These are phyloP conservation scores for Amblyopsis hoosieri DNA, from an alignment of 2,797 vertebrate species.

Conservation along the genomic window DNA sequence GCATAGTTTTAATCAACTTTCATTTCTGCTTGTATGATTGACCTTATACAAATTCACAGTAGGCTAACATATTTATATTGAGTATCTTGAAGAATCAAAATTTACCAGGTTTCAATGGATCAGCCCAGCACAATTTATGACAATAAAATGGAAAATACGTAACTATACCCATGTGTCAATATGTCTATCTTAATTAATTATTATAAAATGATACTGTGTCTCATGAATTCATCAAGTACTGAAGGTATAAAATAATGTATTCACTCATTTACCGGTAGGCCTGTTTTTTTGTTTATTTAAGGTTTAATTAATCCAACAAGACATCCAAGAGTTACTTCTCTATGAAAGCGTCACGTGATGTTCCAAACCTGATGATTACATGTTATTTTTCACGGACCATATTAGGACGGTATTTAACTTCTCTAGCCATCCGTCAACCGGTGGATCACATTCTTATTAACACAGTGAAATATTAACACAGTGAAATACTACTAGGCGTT, in stretches of 20 bases:
- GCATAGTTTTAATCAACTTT: slow-evolving; percentile 54
- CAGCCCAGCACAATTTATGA: slow-evolving; percentile 22
- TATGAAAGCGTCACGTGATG: slow-evolving; percentile 50
- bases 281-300: too few relatives aligned
- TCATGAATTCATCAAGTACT: not conserved
- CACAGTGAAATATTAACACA: not conserved
- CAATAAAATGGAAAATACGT: slow-evolving; percentile 48
- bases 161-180: slow-evolving; percentile 26
- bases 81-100: slow-evolving; percentile 38
- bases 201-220: not conserved
- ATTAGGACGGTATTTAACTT: not conserved
- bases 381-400: slow-evolving; percentile 20
- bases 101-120: slow-evolving; percentile 34
- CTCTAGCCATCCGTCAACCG: rapidly evolving
- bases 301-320: not conserved
- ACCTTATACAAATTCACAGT: slow-evolving; percentile 20
- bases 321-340: slow-evolving; percentile 10
- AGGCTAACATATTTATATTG: slow-evolving; percentile 25
- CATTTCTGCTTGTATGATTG: slow-evolving; percentile 40
- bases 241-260: too few relatives aligned
- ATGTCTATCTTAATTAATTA: too few relatives aligned
- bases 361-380: slow-evolving; percentile 63
- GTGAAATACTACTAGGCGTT: too few relatives aligned
- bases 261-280: too few relatives aligned
- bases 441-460: not conserved